Base-by-base conservation (phyloP, 2,888 invertebrate genomes). In the Nemotelus nigrinus region DNA sequence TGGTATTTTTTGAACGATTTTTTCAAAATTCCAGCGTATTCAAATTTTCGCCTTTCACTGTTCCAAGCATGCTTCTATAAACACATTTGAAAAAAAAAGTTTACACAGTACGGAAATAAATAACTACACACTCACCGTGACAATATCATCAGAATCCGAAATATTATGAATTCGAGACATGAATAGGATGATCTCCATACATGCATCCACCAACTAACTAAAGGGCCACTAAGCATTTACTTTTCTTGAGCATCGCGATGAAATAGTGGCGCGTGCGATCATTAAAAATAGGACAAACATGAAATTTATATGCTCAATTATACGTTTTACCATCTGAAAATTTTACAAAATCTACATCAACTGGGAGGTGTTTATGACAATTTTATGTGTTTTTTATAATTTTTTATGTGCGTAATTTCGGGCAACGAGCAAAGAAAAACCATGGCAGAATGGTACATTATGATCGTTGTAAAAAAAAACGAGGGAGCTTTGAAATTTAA, bases 241-340 rank as follows among this genome's bases (percentile, higher is more conserved):
- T 44, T 25, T 44, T 57, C 57, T 41, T 55, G 58, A 45, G 25
- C 75, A 60, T 4, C 39, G 8, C 65, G 55, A 7, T 10, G 53
- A 65, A 44, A 44, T 39, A 55, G 43, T 44, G 76, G 50, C 76
- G 76, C 67, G 76, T 76, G 76, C 55, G 57, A 76, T 63, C 76
- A 76, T 76, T 76, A 76, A 76, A 76, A 65, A 65, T 67, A 65
- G 67, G 76, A 68, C 76, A 67, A 74, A 65, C 67, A 77, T 53
- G 76, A 77, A 25, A 68, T 57, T 77, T 77, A 77, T 77, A 77
- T 68, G 67, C 67, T 77, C 68, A 77, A 77, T 77, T 77, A 77
- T 67, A 67, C 67, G 53, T 41, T 55, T 45, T 75, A 53, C 57
- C 39, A 64, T 50, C 55, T 39, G 43, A 43, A 58, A 8, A 65